A percentile compares a stretch with the other conserved stretches of the same genome.
Conservation (phyloP, 2,113 vertebrate species). For the Alexandromys fortis region DNA sequence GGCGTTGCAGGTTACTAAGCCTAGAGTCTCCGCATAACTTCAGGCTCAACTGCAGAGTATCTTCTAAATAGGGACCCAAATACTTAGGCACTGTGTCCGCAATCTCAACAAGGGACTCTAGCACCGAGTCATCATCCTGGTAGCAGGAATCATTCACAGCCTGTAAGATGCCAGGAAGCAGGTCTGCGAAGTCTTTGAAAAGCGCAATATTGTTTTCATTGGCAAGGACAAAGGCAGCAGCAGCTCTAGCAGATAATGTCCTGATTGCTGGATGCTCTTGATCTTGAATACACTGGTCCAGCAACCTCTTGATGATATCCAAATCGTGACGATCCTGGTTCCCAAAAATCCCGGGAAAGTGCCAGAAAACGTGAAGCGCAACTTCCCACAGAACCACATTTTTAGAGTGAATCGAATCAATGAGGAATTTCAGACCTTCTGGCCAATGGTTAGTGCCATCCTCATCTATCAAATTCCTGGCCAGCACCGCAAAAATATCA, state of each 20-base stretch:
- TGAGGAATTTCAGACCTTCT: constrained; percentile 96
- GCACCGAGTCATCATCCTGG: constrained; percentile 96
- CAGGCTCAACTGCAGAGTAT: constrained; percentile 95
- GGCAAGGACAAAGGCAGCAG: constrained; percentile 95
- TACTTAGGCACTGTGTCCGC: constrained; percentile 99
- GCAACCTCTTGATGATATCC: constrained; percentile 98
- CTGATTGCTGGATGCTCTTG: constrained; percentile 95
- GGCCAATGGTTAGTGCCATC: constrained; percentile 99
- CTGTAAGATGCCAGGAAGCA: constrained; percentile 97
- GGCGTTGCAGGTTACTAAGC: constrained; percentile 97
- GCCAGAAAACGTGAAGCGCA: constrained; percentile 99
- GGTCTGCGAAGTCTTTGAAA: constrained; percentile 97
- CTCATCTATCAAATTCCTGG: constrained; percentile 97
- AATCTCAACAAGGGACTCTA: constrained; percentile 98
- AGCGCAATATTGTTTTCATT: constrained; percentile 95
- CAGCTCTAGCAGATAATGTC: constrained; percentile 94
- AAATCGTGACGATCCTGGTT: constrained; percentile 98
- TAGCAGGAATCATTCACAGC: constrained; percentile 97
- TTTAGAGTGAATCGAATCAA: constrained; percentile 96
- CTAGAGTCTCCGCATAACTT: constrained; percentile 95
- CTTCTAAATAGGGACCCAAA: constrained; percentile 95
- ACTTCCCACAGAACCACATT: constrained; percentile 94
- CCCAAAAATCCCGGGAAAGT: constrained; percentile 99
- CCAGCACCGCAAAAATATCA: constrained; percentile 96
- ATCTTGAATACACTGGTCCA: constrained; percentile 99